These are phyloP conservation scores for Rhinogobio ventralis DNA, from an alignment of 2,797 vertebrate genomes.

Conservation along the genomic window DNA sequence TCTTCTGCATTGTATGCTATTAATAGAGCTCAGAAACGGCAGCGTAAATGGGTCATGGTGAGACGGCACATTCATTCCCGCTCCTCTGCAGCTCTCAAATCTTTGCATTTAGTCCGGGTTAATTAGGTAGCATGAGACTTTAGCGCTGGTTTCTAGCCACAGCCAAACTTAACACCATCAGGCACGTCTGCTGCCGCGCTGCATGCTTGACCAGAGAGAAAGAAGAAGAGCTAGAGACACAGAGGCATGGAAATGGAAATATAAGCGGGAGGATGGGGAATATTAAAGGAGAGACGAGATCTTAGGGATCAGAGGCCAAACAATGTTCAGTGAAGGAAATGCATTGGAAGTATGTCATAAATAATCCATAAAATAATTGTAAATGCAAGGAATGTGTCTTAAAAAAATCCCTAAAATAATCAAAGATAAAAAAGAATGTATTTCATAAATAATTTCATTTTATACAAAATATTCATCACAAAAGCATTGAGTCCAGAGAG, in stretches of 20 bases:
- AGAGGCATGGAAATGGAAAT: background rate
- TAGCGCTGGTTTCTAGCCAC: background rate
- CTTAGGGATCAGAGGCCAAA: background rate
- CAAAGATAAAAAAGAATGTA: background rate
- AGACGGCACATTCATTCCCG: conserved; percentile 15
- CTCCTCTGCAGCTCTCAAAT: background rate
- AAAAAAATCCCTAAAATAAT: conserved; percentile 1
- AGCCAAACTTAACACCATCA: background rate
- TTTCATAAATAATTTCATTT: background rate
- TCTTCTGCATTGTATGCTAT: conserved; percentile 47
- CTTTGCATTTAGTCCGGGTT: conserved; percentile 36
- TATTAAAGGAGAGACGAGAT: background rate
- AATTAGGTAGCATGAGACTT: conserved; percentile 38
- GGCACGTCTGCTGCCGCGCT: background rate
- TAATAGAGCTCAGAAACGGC: conserved; percentile 46
- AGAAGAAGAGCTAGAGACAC: background rate
- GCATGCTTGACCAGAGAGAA: background rate
- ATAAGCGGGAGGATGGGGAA: background rate
- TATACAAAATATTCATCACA: background rate
- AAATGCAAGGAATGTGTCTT: background rate
- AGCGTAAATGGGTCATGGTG: conserved; percentile 54
- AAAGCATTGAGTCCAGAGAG: background rate
- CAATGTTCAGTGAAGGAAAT: background rate
- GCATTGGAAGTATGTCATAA: background rate
- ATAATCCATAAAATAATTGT: background rate